Evolutionary conservation across 2,113 vertebrate species (phyloP).

Genomic region (Chinchilla lanigera): DNA sequence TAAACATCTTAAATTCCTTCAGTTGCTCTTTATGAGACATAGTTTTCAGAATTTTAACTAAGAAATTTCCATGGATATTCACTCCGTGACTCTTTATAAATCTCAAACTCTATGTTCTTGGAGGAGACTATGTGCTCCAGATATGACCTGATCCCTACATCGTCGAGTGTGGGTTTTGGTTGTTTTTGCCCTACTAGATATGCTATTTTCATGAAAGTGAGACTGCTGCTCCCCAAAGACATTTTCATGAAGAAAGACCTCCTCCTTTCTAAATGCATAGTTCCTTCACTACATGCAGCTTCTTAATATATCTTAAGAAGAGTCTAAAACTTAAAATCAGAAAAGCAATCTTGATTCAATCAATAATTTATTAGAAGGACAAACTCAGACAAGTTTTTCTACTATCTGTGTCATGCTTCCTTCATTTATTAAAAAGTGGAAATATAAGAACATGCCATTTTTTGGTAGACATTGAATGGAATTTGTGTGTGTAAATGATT

Average conservation of each 20-base stretch:
- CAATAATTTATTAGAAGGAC: neutral
- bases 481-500: constrained; percentile 8
- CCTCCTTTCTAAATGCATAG: neutral
- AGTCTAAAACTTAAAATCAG: neutral
- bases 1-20: constrained; percentile 15
- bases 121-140: neutral
- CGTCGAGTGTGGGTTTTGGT: neutral
- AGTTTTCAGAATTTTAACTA: constrained; percentile 36
- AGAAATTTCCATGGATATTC: neutral
- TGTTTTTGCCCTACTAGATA: neutral
- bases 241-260: neutral
- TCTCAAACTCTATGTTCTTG: neutral
- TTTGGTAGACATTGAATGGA: neutral
- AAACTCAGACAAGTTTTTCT: neutral
- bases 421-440: neutral
- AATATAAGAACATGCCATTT: neutral
- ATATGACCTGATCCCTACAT: neutral
- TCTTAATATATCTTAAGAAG: neutral
- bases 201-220: neutral
- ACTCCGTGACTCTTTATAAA: constrained; percentile 8
- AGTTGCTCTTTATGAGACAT: neutral
- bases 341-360: constrained; percentile 23
- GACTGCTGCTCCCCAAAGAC: neutral
- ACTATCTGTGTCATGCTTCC: neutral
- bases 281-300: neutral